A percentile compares a stretch with the other conserved stretches of the same genome.
Conservation (phyloP, 1,140 invertebrate species). For the Caenorhabditis remanei region DNA sequence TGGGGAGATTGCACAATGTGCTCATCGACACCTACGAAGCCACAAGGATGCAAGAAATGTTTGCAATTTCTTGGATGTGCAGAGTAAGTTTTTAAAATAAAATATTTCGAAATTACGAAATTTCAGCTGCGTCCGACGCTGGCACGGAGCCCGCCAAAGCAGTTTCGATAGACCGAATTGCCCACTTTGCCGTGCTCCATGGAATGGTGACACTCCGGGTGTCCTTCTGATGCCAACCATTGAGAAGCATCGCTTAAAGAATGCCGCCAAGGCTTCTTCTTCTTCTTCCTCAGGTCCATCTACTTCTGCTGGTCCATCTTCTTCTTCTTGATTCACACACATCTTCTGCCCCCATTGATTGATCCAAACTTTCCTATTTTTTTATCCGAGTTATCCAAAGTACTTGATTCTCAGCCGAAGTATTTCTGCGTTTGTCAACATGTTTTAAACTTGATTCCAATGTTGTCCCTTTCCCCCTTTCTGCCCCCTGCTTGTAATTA, state of each 20-base stretch:
- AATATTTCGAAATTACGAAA: background rate
- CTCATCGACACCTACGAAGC: background rate
- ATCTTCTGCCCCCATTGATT: background rate
- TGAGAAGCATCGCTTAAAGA: background rate
- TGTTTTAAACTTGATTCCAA: too few relatives aligned
- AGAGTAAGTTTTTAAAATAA: background rate
- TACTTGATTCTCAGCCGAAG: background rate
- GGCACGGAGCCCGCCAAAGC: background rate
- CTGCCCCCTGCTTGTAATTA: too few relatives aligned
- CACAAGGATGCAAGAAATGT: conserved; percentile 35
- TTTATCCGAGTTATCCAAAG: background rate
- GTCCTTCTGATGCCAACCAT: conserved; percentile 9
- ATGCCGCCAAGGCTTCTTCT: background rate
- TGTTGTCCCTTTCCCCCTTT: too few relatives aligned
- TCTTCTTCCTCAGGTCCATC: background rate
- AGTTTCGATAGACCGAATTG: background rate
- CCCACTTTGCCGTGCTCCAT: conserved; percentile 40
- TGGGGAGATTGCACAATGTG: conserved; percentile 42
- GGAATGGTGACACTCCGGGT: background rate
- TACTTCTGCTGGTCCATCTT: background rate
- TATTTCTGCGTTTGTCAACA: too few relatives aligned
- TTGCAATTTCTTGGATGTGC: conserved; percentile 40
- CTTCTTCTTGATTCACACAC: too few relatives aligned
- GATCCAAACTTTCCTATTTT: too few relatives aligned
- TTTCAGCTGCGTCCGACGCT: conserved; percentile 38